These are phyloP conservation scores for Uropsilus gracilis DNA, from an alignment of 2,113 vertebrate genomes.

Conservation along the genomic window DNA sequence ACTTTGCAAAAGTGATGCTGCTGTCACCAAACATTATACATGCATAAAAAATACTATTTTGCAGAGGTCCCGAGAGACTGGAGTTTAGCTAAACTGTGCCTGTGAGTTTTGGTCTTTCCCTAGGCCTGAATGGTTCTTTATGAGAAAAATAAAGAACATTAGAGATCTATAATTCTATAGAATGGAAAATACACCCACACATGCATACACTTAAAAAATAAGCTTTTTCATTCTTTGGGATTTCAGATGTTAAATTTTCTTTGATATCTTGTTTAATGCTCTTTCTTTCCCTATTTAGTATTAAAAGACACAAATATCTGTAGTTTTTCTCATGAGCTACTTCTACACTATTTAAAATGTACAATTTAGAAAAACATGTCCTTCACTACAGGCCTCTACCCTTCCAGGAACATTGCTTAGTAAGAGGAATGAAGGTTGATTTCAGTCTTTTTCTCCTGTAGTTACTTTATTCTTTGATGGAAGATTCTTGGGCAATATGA, in stretches of 20 bases:
- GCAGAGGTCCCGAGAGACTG: neutral
- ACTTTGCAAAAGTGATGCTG: neutral
- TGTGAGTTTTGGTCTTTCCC: neutral
- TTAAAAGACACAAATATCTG: neutral
- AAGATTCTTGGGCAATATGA: neutral
- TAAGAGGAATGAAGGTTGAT: neutral
- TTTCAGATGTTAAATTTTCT: neutral
- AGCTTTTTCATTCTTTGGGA: neutral
- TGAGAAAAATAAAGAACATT: neutral
- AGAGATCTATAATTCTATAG: neutral
- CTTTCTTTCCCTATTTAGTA: neutral
- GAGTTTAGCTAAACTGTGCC: neutral
- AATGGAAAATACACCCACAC: neutral
- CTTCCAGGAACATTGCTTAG: neutral
- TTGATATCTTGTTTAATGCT: neutral
- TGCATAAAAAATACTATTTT: neutral
- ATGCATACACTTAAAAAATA: neutral
- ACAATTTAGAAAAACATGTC: neutral
- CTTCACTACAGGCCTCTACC: neutral
- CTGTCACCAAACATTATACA: neutral
- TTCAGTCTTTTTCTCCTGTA: neutral
- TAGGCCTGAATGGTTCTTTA: neutral
- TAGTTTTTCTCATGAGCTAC: neutral
- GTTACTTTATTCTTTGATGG: neutral
- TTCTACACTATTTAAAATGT: neutral